Conservation (phyloP, 2,797 vertebrate species). For the Sylvia borin region DNA sequence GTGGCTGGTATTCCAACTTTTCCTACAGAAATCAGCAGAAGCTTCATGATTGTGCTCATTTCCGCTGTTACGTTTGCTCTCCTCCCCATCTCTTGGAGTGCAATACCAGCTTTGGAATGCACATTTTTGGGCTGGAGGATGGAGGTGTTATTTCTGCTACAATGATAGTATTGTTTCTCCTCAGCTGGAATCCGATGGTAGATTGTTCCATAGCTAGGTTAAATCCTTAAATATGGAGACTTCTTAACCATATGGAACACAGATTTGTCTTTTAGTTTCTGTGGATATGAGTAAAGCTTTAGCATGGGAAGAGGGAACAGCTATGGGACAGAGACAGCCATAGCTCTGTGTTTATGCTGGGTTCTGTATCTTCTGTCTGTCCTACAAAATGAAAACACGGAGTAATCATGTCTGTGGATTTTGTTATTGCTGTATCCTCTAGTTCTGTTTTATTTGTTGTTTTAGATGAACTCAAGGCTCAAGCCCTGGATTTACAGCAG, state of each 20-base stretch:
- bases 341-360: neutral
- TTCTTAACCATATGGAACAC: neutral
- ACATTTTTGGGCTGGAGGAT: neutral
- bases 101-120: neutral
- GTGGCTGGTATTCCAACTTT: neutral
- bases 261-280: neutral
- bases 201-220: neutral
- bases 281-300: neutral
- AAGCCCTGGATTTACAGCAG: neutral
- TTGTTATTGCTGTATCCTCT: neutral
- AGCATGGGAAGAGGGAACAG: neutral
- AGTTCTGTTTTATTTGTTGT: constrained; percentile 22
- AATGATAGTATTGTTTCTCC: neutral
- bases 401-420: neutral
- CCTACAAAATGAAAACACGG: neutral
- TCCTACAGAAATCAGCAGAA: neutral
- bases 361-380: neutral
- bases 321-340: neutral
- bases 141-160: neutral
- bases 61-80: neutral
- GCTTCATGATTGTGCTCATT: neutral
- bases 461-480: neutral
- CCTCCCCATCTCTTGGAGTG: neutral
- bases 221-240: neutral
- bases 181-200: neutral